Evolutionary conservation across 1,140 invertebrate genomes (phyloP), one percentile per base, ranked within the genome.

Genomic region (Bathynomus jamesi): DNA sequence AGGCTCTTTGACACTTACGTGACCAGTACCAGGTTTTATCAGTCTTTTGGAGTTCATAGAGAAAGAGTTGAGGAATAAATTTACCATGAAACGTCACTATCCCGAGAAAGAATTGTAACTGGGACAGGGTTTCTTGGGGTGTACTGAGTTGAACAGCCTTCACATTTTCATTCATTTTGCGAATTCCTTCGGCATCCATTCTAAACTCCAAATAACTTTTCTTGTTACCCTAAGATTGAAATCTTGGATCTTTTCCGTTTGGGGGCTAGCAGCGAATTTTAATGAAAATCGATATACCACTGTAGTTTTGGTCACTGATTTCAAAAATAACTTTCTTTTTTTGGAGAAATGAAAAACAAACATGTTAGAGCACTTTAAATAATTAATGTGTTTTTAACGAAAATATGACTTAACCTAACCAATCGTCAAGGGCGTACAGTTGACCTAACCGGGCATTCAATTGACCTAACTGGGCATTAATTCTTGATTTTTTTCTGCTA

Each of bases 1-100:
- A n/a, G n/a, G n/a, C n/a, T n/a, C n/a, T n/a, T n/a, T n/a, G n/a
- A n/a, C n/a, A n/a, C n/a, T n/a, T n/a, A n/a, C n/a, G n/a, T n/a
- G n/a, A n/a, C n/a, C n/a, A n/a, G 75, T 78, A 27, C 73, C 79
- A 71, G 81, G 80, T 46, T n/a, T 40, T 4, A 66, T 53, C 29
- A 72, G 28, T 11, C 62, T 53, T 69, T 27, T 61, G 3, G 28
- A 30, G 67, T 11, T 61, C 17, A 61, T 69, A 46, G 27, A 29
- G 29, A 13, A 24, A 29, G 32, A 46, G 60, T 8, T 60, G 66
- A 53, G 27, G 27, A 24, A 69, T 21, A 30, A 69, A 61, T 29
- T 63, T 63, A 25, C 5, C 61, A 17, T 63, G 27, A 63, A 63
- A 63, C 2, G 17, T 63, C 11, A 63, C 61, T 4, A 63, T 21